Evolutionary conservation across 2,797 vertebrate species (phyloP).

Genomic region (Spinibarbus caldwelli): DNA sequence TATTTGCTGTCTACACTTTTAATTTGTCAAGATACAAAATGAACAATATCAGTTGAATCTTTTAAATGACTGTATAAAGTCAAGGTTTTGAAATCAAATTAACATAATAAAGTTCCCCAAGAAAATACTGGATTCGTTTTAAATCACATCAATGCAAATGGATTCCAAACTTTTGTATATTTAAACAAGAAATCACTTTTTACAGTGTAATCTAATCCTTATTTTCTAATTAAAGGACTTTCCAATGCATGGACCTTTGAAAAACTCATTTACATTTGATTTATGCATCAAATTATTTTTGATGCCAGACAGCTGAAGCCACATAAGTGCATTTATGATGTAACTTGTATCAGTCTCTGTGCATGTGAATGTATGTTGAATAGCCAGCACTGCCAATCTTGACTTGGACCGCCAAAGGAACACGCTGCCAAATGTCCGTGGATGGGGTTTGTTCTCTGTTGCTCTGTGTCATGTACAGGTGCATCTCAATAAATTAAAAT

Average conservation of each 20-base stretch:
- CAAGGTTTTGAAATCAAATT: neutral
- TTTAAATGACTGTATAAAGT: neutral
- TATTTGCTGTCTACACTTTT: neutral
- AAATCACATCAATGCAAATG: neutral
- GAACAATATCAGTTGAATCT: neutral
- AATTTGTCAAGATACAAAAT: neutral
- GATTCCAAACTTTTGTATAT: constrained; percentile 49
- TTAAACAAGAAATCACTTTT: constrained; percentile 52
- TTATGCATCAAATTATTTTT: constrained; percentile 72
- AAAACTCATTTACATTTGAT: constrained; percentile 68
- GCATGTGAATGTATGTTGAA: constrained; percentile 73
- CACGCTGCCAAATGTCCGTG: constrained; percentile 64
- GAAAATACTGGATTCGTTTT: neutral
- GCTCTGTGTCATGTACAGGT: constrained; percentile 53
- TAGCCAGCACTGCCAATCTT: constrained; percentile 74
- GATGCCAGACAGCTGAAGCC: constrained; percentile 71
- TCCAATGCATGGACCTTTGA: constrained; percentile 72
- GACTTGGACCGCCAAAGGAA: constrained; percentile 68
- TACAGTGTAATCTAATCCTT: constrained; percentile 28
- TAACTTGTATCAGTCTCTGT: constrained; percentile 73
- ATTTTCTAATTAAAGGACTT: constrained; percentile 53
- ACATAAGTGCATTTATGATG: constrained; percentile 80
- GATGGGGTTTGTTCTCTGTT: constrained; percentile 54
- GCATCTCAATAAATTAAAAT: no score
- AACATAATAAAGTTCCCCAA: neutral